Evolutionary conservation across 1,140 invertebrate species (phyloP).

Genomic region (Halesus radiatus): DNA sequence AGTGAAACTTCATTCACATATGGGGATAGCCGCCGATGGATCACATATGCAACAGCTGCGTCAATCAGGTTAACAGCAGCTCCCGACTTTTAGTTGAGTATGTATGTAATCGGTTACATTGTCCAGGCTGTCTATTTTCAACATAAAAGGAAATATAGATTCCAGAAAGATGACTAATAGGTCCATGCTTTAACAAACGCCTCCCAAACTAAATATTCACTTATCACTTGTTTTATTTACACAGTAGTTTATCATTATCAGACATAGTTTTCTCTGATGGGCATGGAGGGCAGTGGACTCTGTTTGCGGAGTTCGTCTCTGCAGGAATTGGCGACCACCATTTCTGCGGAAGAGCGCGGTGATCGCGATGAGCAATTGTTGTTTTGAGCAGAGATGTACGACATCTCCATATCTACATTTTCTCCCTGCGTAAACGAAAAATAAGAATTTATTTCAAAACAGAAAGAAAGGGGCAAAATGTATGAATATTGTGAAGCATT

Average conservation of each 20-base stretch:
- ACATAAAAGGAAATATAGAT: not conserved
- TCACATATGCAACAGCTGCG: no score
- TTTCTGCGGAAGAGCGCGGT: conserved; percentile 37
- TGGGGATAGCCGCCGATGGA: no score
- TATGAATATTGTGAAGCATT: not conserved
- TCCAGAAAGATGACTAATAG: not conserved
- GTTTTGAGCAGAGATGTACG: conserved; percentile 53
- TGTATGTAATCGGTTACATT: not conserved
- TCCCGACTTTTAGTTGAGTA: not conserved
- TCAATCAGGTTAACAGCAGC: no score
- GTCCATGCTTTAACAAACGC: not conserved
- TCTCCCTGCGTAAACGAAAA: conserved; percentile 46
- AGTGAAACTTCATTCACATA: no score
- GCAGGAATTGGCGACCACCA: conserved; percentile 42
- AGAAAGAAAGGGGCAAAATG: no score
- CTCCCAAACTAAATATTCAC: not conserved
- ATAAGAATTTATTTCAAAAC: not conserved
- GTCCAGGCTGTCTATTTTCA: not conserved
- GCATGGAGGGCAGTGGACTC: conserved; percentile 30
- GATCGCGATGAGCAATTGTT: conserved; percentile 53
- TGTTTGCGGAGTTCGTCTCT: conserved; percentile 48
- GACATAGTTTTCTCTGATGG: conserved; percentile 53
- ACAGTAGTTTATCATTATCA: not conserved
- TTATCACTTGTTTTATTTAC: not conserved
- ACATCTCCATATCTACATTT: conserved; percentile 55